A percentile compares a stretch with the other conserved stretches of the same genome.
These are phyloP conservation scores for Sapajus apella DNA, from an alignment of 2,113 vertebrate species.

Conservation along the genomic window DNA sequence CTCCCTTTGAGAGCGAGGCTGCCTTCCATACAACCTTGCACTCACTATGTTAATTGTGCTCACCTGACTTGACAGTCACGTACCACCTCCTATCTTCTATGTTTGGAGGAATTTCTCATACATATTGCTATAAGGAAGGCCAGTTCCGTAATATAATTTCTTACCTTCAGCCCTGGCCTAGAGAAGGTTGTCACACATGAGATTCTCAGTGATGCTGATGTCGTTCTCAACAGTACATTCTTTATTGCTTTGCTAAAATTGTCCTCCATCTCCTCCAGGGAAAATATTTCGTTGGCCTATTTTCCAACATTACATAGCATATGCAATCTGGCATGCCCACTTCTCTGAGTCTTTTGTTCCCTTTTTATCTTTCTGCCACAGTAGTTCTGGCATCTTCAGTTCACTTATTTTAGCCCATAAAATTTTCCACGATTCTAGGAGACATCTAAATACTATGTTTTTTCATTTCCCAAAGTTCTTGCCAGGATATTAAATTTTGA, in stretches of 20 bases:
- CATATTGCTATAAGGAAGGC: background rate
- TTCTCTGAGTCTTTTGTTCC: background rate
- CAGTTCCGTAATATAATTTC: background rate
- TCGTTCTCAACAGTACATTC: background rate
- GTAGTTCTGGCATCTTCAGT: background rate
- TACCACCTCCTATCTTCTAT: background rate
- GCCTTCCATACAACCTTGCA: background rate
- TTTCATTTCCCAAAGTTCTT: background rate
- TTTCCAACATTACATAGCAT: background rate
- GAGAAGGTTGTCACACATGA: background rate
- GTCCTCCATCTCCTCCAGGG: background rate
- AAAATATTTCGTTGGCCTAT: background rate
- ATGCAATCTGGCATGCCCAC: background rate
- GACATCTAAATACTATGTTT: background rate
- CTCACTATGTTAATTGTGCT: background rate
- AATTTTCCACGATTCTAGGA: background rate
- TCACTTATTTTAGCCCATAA: background rate
- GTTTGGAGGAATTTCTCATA: background rate
- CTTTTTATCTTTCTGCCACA: background rate
- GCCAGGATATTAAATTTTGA: background rate
- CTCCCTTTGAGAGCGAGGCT: background rate
- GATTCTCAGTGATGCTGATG: background rate
- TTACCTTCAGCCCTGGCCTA: background rate
- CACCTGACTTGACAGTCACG: background rate
- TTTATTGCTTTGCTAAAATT: background rate